Conservation (phyloP, 2,113 vertebrate species). For the Chitala chitala region DNA sequence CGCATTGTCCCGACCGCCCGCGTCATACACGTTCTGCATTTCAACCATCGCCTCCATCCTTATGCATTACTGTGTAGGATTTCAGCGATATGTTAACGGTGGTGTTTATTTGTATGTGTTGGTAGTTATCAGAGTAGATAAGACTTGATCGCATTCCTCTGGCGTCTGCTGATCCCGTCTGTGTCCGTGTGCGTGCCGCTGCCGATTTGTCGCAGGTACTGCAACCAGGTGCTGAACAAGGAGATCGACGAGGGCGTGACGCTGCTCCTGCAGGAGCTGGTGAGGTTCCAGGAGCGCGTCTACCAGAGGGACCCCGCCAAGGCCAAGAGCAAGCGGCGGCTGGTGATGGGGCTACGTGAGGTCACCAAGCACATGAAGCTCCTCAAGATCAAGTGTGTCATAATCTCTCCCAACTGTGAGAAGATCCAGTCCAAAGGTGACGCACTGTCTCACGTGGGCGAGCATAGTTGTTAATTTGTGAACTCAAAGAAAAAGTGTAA, state of each 20-base stretch:
- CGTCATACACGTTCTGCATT: slow-evolving; percentile 49
- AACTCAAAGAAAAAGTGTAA: too few species aligned
- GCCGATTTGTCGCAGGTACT: slow-evolving; percentile 69
- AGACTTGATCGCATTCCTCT: neutral
- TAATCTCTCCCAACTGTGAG: slow-evolving; percentile 98
- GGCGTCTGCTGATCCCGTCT: too few species aligned
- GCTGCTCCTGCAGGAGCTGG: slow-evolving; percentile 87
- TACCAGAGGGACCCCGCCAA: slow-evolving; percentile 92
- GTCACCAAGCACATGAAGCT: slow-evolving; percentile 98
- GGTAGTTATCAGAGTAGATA: neutral
- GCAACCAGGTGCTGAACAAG: slow-evolving; percentile 96
- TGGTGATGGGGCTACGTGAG: slow-evolving; percentile 94
- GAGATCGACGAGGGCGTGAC: slow-evolving; percentile 97
- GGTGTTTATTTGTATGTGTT: neutral
- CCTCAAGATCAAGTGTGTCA: slow-evolving; percentile 91
- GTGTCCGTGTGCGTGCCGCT: neutral
- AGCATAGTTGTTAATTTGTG: too few species aligned
- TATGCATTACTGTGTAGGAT: slow-evolving; percentile 11
- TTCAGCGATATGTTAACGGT: neutral
- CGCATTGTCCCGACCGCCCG: slow-evolving; percentile 50
- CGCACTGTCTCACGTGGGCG: neutral
- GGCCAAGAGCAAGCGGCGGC: slow-evolving; percentile 85
- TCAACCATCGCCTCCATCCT: slow-evolving; percentile 38
- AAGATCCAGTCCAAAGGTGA: slow-evolving; percentile 97
- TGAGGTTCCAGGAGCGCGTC: slow-evolving; percentile 91